Base-by-base conservation (phyloP, 2,797 vertebrate species). In the Gymnothorax javanicus region DNA sequence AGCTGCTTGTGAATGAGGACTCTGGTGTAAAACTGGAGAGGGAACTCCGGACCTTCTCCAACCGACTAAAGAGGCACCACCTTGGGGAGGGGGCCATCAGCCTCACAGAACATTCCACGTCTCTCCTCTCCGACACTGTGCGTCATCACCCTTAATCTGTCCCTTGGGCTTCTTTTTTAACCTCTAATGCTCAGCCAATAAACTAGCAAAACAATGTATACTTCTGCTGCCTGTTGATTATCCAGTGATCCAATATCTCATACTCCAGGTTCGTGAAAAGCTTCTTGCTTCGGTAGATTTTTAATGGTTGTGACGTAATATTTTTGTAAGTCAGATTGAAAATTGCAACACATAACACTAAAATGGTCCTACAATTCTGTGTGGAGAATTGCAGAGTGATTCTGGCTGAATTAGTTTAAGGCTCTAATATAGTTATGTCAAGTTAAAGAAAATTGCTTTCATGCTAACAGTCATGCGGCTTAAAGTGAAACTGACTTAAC, bases 51-150 rank as follows among this genome's bases (percentile, higher is more conserved):
- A 95, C 95, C 6, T 96, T 98, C 93, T 95, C 93, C 86, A 96
- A 95, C 92, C 96, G 96, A 85, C 87, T 98, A 89, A 97, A 90
- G 93, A 95, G 96, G 90, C 96, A 97, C 89, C 92, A 85, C 87
- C 93, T 98, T 0, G 96, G 95, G 87, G 95, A 97, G 88, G 96
- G 97, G 83, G 93, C 97, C 89, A 96, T 98, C 93, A 95, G 94
- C 89, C 95, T 98, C 89, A 96, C 94, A 75, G 97, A 98, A 96
- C 96, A 92, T 91, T 94, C 96, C 96, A 98, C 97, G 7, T 91
- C 93, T 87, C 83, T 97, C 92, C 96, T 98, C n/a, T 94, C 95
- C 0, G 95, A 96, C 0, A 89, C 89, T 95, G 97, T 98, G 93
- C 4, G 90, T 88, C 82, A n/a, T 50, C 33, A 25, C 9, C 17